phyloP scores from a whole-genome alignment of 2,797 vertebrate species.

The Pseudochromis fuscus region DNA sequence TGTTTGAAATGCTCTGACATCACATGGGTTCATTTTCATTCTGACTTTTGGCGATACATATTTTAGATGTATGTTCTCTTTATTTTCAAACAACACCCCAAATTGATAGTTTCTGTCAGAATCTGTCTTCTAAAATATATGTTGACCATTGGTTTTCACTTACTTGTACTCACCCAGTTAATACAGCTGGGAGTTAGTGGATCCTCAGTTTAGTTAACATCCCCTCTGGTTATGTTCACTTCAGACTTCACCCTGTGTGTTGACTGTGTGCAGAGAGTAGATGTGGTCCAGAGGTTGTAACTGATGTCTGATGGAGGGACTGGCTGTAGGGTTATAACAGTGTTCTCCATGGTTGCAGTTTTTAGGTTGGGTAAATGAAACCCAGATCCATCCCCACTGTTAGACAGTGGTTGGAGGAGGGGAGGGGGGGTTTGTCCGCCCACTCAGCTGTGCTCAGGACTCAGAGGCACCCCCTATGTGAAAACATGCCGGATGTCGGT shows the following conservation, averaged over 20 bases:
- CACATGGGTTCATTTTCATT: too few relatives aligned
- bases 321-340: background rate
- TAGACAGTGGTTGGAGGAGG: background rate
- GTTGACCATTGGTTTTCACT: too few relatives aligned
- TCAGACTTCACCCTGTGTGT: slow-evolving; percentile 22
- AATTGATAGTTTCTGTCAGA: too few relatives aligned
- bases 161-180: too few relatives aligned
- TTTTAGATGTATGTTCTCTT: too few relatives aligned
- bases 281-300: too few relatives aligned
- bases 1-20: too few relatives aligned
- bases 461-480: slow-evolving; percentile 63
- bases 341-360: background rate
- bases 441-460: slow-evolving; percentile 52
- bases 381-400: background rate
- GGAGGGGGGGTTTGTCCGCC: slow-evolving; percentile 54
- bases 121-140: too few relatives aligned
- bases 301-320: background rate
- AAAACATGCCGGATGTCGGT: slow-evolving; percentile 76
- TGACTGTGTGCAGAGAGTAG: background rate
- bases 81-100: background rate
- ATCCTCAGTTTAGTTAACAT: background rate
- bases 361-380: background rate
- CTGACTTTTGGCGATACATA: too few relatives aligned
- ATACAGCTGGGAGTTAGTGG: background rate
- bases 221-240: background rate